Conservation (phyloP, 1,140 invertebrate species). For the Bombus waltoni region DNA sequence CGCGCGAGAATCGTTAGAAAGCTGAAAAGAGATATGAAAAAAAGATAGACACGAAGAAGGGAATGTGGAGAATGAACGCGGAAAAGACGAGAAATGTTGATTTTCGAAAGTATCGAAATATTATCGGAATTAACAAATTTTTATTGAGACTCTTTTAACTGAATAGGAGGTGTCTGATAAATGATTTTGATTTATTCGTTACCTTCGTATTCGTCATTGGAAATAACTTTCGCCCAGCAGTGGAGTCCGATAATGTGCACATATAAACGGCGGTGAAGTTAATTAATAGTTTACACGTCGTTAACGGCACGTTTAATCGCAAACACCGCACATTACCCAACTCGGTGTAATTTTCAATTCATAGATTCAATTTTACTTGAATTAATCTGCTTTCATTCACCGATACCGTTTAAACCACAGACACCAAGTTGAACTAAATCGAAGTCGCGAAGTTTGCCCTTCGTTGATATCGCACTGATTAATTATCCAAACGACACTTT, state of each 20-base stretch:
- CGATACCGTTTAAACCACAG: not conserved
- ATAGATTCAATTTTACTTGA: not conserved
- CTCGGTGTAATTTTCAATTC: not conserved
- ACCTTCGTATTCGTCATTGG: not conserved
- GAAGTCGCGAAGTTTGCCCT: not conserved
- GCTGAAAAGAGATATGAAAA: too few relatives aligned
- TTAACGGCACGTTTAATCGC: not conserved
- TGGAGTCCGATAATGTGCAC: not conserved
- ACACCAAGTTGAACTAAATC: not conserved
- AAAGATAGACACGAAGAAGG: too few relatives aligned
- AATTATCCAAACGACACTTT: slow-evolving; percentile 52
- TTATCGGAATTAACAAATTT: too few relatives aligned
- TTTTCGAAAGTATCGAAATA: too few relatives aligned
- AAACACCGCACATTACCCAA: not conserved
- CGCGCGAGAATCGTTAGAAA: too few relatives aligned
- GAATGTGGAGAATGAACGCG: too few relatives aligned
- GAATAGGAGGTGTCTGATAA: not conserved
- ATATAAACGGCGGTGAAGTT: not conserved
- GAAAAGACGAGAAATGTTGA: too few relatives aligned
- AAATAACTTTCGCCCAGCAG: not conserved
- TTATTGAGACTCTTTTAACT: not conserved
- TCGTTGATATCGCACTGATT: slow-evolving; percentile 12
- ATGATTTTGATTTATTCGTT: not conserved
- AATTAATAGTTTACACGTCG: not conserved
- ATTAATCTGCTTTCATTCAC: not conserved